A percentile compares a stretch with the other conserved stretches of the same genome.
phyloP scores from a whole-genome alignment of 92 coral and sea anemone species.

The Epizoanthus stellaris region DNA sequence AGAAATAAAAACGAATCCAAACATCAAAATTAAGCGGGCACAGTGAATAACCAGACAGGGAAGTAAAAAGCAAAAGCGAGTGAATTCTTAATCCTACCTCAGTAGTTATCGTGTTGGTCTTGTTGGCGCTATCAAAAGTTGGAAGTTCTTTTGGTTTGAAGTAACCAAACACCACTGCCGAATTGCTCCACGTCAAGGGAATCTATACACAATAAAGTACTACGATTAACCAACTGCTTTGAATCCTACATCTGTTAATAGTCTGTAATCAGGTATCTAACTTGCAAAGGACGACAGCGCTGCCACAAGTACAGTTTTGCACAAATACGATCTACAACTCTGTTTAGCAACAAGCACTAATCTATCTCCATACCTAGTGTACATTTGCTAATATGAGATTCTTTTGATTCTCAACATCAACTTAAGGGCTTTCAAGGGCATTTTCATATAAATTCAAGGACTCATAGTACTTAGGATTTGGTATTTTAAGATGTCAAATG shows the following conservation, averaged over 20 bases:
- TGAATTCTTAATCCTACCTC: slow-evolving; percentile 63
- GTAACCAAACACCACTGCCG: slow-evolving; percentile 93
- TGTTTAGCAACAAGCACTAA: too few relatives aligned
- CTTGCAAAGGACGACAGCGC: not conserved
- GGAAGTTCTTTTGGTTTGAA: slow-evolving; percentile 92
- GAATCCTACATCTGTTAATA: not conserved
- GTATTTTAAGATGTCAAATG: too few relatives aligned
- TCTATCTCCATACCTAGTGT: too few relatives aligned
- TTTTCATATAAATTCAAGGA: too few relatives aligned
- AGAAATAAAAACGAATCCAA: too few relatives aligned
- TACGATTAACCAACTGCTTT: not conserved
- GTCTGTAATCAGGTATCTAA: not conserved
- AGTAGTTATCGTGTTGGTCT: slow-evolving; percentile 82
- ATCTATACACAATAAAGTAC: slow-evolving; percentile 58
- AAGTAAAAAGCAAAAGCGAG: not conserved
- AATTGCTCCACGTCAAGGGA: slow-evolving; percentile 89
- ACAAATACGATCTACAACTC: too few relatives aligned
- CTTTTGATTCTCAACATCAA: too few relatives aligned
- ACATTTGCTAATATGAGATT: too few relatives aligned
- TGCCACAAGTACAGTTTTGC: not conserved
- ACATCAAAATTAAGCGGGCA: not conserved
- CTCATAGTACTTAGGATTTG: too few relatives aligned
- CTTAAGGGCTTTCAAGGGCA: too few relatives aligned
- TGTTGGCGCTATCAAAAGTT: slow-evolving; percentile 85
- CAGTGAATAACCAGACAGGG: not conserved